Base-by-base conservation (phyloP, 2,113 vertebrate genomes). In the Triplophysa siluroides region DNA sequence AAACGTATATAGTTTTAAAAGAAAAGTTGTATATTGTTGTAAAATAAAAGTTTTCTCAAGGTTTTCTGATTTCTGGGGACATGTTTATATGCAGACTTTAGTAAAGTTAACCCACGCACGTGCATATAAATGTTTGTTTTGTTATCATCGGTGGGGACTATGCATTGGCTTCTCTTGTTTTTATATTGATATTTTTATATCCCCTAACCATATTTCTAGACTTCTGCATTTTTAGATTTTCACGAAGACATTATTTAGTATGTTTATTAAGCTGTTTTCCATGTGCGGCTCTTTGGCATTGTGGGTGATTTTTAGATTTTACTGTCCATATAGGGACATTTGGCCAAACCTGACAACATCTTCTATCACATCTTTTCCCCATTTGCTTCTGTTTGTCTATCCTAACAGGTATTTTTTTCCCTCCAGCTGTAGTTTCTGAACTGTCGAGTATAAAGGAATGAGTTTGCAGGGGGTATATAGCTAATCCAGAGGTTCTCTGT, bases 381-480 rank as follows among this genome's bases (percentile, higher is more conserved):
- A 79, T 80, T 74, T 84, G 50, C 86, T 74, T 63, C 69, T 61
- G 29, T 58, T 58, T 58, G 1, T 21, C 54, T 58, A 21, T 8
- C 18, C 18, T 56, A n/a, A 56, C 7, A 58, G 83, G 75, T 80
- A 47, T 13, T 62, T 69, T 79, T 68, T 47, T 78, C 29, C 79
- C 69, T 75, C 1, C 2, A n/a, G 18, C 4, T 9, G 8, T 58
- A 54, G 50, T 18, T 0, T 54, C 14, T 54, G 50, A 18, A 6
- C 50, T 16, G 50, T 16, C 5, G 18, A 54, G 16, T 54, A 54
- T 16, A 54, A 54, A 18, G 50, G 14, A 18, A 18, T 54, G 14
- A 54, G 50, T 54, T 54, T 54, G 14, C 50, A 54, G 50, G 18
- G 50, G 50, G 18, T 54, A 54, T 18, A 54, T 54, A 54, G 50